Evolutionary conservation across 2,797 vertebrate genomes (phyloP).

Genomic region (Eremophila alpestris): DNA sequence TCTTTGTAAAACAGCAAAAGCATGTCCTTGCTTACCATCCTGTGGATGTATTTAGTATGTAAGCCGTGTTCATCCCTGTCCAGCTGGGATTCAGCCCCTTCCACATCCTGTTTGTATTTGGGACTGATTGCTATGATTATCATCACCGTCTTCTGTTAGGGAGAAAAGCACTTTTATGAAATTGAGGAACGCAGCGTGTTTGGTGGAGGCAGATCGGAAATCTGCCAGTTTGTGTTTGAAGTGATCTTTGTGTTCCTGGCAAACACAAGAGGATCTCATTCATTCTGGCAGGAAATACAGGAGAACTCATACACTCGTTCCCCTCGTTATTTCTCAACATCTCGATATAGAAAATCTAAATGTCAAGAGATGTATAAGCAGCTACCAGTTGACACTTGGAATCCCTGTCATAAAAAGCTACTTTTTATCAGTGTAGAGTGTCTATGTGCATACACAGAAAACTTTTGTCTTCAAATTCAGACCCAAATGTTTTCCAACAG

Average conservation of each 20-base stretch:
- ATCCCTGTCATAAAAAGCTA: constrained; percentile 38
- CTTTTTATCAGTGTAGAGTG: background rate
- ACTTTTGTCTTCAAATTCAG: constrained; percentile 40
- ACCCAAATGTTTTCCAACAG: constrained; percentile 42
- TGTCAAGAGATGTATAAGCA: constrained; percentile 46
- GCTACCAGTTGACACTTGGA: constrained; percentile 48
- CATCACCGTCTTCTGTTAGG: constrained; percentile 90
- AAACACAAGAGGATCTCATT: constrained; percentile 45
- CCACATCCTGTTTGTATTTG: constrained; percentile 93
- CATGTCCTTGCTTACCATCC: constrained; percentile 83
- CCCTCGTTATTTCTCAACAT: constrained; percentile 47
- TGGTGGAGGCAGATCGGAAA: constrained; percentile 70
- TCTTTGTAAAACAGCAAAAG: constrained; percentile 45
- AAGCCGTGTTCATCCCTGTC: constrained; percentile 88
- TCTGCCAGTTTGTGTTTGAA: constrained; percentile 69
- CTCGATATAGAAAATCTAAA: constrained; percentile 51
- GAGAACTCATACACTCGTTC: background rate
- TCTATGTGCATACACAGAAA: constrained; percentile 25
- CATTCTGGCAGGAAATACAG: constrained; percentile 55
- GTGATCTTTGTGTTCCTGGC: constrained; percentile 56
- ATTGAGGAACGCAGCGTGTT: constrained; percentile 54
- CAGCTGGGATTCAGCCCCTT: constrained; percentile 84
- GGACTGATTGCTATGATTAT: constrained; percentile 97
- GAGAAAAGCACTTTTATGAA: constrained; percentile 73
- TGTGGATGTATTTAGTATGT: constrained; percentile 96